Conservation (phyloP, 2,113 vertebrate genomes). For the Dromiciops gliroides region DNA sequence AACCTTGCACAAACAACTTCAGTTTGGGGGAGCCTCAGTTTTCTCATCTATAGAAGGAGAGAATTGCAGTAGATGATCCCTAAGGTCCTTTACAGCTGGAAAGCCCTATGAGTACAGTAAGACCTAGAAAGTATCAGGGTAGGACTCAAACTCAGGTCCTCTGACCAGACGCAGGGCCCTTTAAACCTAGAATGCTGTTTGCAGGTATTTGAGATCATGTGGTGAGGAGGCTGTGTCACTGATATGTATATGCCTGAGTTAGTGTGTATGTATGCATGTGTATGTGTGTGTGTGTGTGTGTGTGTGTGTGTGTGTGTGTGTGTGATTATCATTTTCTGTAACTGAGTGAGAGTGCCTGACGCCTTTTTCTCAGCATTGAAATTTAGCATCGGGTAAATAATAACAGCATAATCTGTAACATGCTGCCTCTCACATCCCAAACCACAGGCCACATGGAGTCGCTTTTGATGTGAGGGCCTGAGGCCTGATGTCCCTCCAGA, state of each 20-base stretch:
- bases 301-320: neutral
- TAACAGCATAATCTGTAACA: neutral
- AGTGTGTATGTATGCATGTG: too few relatives aligned
- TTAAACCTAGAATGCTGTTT: neutral
- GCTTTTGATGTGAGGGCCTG: neutral
- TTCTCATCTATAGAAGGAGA: conserved; percentile 19
- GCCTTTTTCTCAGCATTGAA: neutral
- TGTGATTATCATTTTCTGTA: neutral
- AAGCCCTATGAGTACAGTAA: neutral
- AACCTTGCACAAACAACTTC: neutral
- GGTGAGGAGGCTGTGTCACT: neutral
- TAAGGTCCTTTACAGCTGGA: neutral
- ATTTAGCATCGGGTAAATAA: conserved; percentile 41
- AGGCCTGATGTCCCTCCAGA: conserved; percentile 9
- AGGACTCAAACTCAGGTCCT: neutral
- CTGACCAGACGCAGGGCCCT: neutral
- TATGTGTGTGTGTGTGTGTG: too few relatives aligned
- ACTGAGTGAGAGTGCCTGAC: neutral
- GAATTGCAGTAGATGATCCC: neutral
- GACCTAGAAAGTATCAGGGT: neutral
- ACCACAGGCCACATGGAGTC: conserved; percentile 14
- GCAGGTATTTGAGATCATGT: neutral
- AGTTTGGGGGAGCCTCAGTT: neutral
- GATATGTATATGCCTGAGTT: neutral
- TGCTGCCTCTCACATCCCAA: conserved; percentile 48